A percentile compares a stretch with the other conserved stretches of the same genome.
Conservation (phyloP, 2,113 vertebrate species). For the Ahaetulla prasina region DNA sequence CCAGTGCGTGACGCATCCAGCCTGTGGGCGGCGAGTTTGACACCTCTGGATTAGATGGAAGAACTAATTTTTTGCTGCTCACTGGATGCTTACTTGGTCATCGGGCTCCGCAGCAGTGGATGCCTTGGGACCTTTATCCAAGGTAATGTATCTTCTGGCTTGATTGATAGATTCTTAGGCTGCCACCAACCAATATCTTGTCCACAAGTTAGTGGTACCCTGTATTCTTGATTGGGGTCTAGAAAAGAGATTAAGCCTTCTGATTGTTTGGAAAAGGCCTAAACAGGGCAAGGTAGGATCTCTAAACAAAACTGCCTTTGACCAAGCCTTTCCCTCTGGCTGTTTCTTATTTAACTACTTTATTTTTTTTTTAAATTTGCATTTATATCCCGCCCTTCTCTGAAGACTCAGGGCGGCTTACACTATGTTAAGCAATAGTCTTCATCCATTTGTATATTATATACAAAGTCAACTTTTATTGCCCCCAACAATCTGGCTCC, state of each 20-base stretch:
- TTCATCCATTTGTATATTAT: too few relatives aligned
- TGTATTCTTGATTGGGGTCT: slow-evolving; percentile 79
- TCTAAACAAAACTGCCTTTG: neutral
- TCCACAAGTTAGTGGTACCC: slow-evolving; percentile 69
- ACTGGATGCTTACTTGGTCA: slow-evolving; percentile 68
- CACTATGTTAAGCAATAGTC: too few relatives aligned
- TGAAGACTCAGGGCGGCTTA: too few relatives aligned
- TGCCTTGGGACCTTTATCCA: slow-evolving; percentile 65
- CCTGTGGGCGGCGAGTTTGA: too few relatives aligned
- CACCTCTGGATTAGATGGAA: too few relatives aligned
- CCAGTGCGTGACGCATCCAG: too few relatives aligned
- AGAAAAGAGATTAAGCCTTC: slow-evolving; percentile 1
- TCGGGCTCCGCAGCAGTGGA: slow-evolving; percentile 68
- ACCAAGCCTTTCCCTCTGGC: neutral
- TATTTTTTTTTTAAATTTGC: too few relatives aligned
- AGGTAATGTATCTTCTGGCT: slow-evolving; percentile 40
- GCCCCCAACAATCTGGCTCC: too few relatives aligned
- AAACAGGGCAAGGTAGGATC: neutral
- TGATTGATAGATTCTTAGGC: slow-evolving; percentile 22
- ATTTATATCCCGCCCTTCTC: too few relatives aligned
- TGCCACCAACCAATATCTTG: slow-evolving; percentile 77
- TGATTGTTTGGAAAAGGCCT: neutral
- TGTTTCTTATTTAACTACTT: neutral
- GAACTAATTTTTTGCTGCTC: neutral
- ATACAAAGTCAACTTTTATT: too few relatives aligned